Evolutionary conservation across 2,113 vertebrate species (phyloP), one percentile per base, ranked within the genome.

Genomic region (Pagrus major): DNA sequence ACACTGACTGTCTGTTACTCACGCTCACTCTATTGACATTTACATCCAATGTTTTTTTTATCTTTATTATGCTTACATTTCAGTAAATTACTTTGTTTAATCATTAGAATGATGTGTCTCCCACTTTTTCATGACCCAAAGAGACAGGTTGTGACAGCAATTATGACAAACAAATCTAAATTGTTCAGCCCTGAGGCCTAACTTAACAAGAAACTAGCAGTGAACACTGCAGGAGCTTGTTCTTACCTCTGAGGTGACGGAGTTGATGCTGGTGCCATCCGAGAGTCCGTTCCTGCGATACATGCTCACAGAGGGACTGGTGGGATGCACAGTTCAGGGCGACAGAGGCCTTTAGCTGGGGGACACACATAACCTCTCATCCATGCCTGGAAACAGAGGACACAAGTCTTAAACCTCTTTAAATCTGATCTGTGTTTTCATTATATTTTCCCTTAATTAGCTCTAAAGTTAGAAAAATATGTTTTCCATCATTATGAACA

Each of bases 201-300:
- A 20, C 27, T 31, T n/a, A 35, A 67, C 9, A 39, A 20, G 4
- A 54, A 39, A 14, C 5, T 2, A 39, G 15, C 6, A 39, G 6
- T 42, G 20, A 29, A 7, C 31, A n/a, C 5, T 3, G 15, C 1
- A 21, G 3, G 37, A 60, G 42, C 11, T 10, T 18, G 2, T 8
- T 44, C 76, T 76, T 88, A 94, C 94, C 94, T 94, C 93, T 33
- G 93, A 93, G 65, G 89, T 90, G 86, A 92, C 68, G 12, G 94
- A 95, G 47, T 92, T 90, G 91, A 94, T 90, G 89, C 93, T 94
- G 75, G 92, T 84, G 55, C 92, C 93, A 86, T 93, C 93, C 39
- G 88, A 93, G 52, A 94, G 93, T 59, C 94, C 94, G 86, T 95
- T 94, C 91, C 91, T 94, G 89, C 92, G 94, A 92, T 95, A 95